phyloP scores from a whole-genome alignment of 2,888 invertebrate species.

The Amaurobius ferox region DNA sequence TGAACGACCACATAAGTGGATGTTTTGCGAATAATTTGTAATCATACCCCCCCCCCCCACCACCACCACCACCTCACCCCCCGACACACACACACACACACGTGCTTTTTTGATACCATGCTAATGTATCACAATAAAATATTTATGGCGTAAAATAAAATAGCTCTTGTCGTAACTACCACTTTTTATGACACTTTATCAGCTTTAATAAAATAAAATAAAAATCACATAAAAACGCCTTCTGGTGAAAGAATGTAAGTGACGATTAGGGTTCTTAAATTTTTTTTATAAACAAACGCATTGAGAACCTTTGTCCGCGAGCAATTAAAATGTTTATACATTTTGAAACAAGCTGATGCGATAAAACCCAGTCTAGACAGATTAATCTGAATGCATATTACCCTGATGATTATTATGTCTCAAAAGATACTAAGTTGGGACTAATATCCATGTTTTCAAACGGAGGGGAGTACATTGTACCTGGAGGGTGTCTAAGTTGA shows the following conservation, averaged over 20 bases:
- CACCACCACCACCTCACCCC: no score
- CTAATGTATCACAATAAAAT: no score
- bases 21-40: no score
- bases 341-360: constrained; percentile 19
- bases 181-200: constrained; percentile 10
- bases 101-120: no score
- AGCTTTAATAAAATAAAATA: constrained; percentile 38
- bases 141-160: no score
- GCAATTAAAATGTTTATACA: constrained; percentile 50
- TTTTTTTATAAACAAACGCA: background rate
- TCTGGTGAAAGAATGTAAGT: constrained; percentile 45
- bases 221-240: constrained; percentile 2
- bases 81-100: no score
- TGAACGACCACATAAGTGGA: no score
- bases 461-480: background rate
- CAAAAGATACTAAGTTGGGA: background rate
- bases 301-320: background rate
- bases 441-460: background rate
- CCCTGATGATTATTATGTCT: constrained; percentile 38
- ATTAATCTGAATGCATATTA: constrained; percentile 47
- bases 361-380: constrained; percentile 65
- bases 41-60: no score
- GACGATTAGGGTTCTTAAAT: constrained; percentile 11
- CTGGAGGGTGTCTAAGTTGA: background rate
- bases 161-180: no score